phyloP scores from a whole-genome alignment of 2,113 vertebrate species.

The Axis porcinus region DNA sequence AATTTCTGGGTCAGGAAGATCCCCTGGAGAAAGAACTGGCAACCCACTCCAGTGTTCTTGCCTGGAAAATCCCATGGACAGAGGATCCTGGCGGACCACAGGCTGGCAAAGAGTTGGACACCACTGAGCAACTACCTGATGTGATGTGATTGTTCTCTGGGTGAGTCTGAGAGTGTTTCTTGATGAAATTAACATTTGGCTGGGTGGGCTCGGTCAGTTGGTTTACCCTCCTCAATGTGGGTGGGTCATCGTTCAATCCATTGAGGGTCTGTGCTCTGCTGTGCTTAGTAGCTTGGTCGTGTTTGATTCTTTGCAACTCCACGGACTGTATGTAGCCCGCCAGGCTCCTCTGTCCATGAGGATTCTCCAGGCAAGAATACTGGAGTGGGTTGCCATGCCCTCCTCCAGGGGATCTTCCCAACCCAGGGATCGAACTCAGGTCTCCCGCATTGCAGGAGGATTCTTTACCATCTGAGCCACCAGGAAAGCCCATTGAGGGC shows the following conservation, averaged over 20 bases:
- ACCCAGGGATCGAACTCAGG: neutral
- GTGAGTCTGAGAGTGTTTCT: neutral
- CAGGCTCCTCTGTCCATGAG: neutral
- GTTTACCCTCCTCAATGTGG: neutral
- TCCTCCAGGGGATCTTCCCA: neutral
- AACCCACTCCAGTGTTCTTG: neutral
- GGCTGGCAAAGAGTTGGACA: neutral
- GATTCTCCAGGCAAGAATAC: neutral
- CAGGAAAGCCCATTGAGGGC: accelerated
- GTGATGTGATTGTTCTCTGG: neutral
- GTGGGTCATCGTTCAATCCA: accelerated
- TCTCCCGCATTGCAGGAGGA: neutral
- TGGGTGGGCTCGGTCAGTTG: neutral
- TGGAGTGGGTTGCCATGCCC: neutral
- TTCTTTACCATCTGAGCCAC: neutral
- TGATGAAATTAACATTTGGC: neutral
- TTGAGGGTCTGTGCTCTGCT: neutral
- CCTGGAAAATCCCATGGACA: neutral
- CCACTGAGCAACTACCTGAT: neutral
- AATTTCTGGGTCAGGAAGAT: neutral
- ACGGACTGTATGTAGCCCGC: neutral
- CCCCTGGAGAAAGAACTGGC: neutral
- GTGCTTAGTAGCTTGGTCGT: accelerated
- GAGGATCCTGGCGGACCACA: neutral
- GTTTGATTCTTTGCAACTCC: neutral